Evolutionary conservation across 2,797 vertebrate species (phyloP), one percentile per base, ranked within the genome.

Genomic region (Danionella dracula): DNA sequence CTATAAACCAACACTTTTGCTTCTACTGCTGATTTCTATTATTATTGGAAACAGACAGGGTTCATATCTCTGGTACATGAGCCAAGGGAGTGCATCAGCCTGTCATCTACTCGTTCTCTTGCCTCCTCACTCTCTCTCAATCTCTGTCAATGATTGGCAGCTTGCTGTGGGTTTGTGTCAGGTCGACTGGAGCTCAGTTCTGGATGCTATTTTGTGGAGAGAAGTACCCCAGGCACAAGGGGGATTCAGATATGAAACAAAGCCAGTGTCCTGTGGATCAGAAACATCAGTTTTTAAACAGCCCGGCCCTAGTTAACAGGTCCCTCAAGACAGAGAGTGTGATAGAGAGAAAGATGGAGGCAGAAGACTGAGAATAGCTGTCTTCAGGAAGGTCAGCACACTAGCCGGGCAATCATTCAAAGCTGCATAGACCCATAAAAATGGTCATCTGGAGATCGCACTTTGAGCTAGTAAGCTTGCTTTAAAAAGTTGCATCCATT

Each of bases 241-340:
- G 48, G 60, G 70, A 71, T 72, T 76, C n/a, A n/a, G 65, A 78
- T 77, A 66, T 65, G 58, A 72, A 73, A 58, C 54, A 65, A 59
- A 38, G 56, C 55, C 42, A 65, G 46, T 63, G 44, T 41, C 20
- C 40, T 51, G 48, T 45, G 46, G 48, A 19, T 62, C 48, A 59
- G 42, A 34, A 65, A 55, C 64, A 57, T 45, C 54, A 44, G 65
- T 56, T 49, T 68, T 32, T 48, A 50, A 9, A 13, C 46, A 67
- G 61, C 55, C 55, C 41, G 54, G 46, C 42, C 10, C 45, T 68
- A 46, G 48, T 78, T 79, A 81, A 83, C 75, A 76, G 76, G 72
- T 75, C 79, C 79, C 82, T 19, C 37, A 50, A 65, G 27, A 29
- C 13, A 6, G 19, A 32, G n/a, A 44, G 53, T 35, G 71, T n/a